Evolutionary conservation across 2,113 vertebrate genomes (phyloP), one percentile per base, ranked within the genome.

Genomic region (Podarcis raffonei): DNA sequence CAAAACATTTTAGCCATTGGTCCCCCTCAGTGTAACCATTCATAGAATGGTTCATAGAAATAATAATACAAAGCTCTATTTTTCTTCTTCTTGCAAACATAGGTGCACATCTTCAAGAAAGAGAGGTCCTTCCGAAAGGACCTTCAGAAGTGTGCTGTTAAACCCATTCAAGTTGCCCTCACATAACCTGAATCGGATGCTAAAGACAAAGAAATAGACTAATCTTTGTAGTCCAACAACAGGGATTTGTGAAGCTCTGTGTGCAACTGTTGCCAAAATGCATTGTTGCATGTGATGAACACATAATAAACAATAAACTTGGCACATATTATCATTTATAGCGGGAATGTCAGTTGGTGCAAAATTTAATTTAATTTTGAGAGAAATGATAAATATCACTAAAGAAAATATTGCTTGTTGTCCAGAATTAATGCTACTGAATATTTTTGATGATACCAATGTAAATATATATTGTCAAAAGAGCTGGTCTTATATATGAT

Each of bases 71-170:
- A 87, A 80, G 89, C 90, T 88, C 35, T 35, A 81, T 86, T 20
- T 32, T 35, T 32, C n/a, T 74, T 93, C 91, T 94, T 83, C 82
- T 83, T 84, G 59, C 75, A 93, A 87, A 89, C 94, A 74, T 1
- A 77, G n/a, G 69, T 91, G 91, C 20, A 57, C 77, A 72, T 89
- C 62, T 69, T 91, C 83, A 76, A 48, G 87, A 42, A 42, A 7
- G 27, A 89, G 85, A 93, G 77, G 86, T 83, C 82, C 83, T 2
- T 30, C 6, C 74, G 80, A 92, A 86, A 87, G 74, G 20, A 84
- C n/a, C 57, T 83, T 25, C 68, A 90, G 59, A 81, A 91, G 69
- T 15, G 89, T 25, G 48, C 80, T 79, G 81, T 71, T 59, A 12
- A 88, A 83, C 25, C 13, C 13, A 11, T 20, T 48, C 59, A 65